Evolutionary conservation across 2,888 invertebrate species (phyloP).

Genomic region (Euplagia quadripunctaria): DNA sequence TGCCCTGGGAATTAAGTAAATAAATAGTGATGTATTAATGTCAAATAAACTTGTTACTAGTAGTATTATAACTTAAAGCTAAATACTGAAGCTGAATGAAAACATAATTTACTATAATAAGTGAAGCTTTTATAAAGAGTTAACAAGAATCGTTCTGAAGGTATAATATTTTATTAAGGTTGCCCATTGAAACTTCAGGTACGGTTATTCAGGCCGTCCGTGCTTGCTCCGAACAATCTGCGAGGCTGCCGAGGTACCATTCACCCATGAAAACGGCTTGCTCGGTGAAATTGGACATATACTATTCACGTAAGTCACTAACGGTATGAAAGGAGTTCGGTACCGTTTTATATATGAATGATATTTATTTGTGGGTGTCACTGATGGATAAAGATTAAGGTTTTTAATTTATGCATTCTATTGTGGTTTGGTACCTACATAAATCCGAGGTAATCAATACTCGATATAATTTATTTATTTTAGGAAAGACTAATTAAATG

Average conservation of each 20-base stretch:
- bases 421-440: constrained; percentile 2
- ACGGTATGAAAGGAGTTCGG: constrained; percentile 48
- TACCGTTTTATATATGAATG: constrained; percentile 49
- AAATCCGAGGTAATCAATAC: neutral
- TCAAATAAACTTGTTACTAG: neutral
- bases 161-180: constrained; percentile 61
- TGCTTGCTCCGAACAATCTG: constrained; percentile 93
- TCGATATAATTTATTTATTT: too few species aligned
- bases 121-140: constrained; percentile 44
- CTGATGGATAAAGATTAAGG: constrained; percentile 44
- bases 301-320: constrained; percentile 89
- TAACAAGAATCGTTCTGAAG: constrained; percentile 53
- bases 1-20: too few species aligned
- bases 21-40: too few species aligned
- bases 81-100: constrained; percentile 21
- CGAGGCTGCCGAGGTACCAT: constrained; percentile 90
- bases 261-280: constrained; percentile 90
- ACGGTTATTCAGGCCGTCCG: constrained; percentile 89
- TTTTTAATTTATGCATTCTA: constrained; percentile 24
- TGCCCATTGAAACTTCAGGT: constrained; percentile 77
- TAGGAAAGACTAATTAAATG: too few species aligned
- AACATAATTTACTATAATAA: constrained; percentile 38
- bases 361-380: constrained; percentile 43
- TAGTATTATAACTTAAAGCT: neutral
- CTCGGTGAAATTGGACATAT: constrained; percentile 92